Base-by-base conservation (phyloP, 2,888 invertebrate genomes). In the Dicyrtoma fusca region DNA sequence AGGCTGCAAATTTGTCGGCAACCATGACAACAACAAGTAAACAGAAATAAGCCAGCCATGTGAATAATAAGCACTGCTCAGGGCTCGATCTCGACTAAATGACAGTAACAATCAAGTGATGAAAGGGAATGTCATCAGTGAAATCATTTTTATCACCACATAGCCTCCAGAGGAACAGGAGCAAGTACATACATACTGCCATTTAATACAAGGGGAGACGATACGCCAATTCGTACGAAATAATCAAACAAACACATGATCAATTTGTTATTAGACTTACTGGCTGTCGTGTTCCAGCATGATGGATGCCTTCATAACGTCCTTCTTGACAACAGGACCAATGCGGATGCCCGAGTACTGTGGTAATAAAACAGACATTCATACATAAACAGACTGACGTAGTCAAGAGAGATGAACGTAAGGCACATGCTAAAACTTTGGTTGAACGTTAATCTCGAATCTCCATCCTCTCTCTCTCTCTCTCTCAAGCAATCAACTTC, bases 251-350 rank as follows among this genome's bases (percentile, higher is more conserved):
- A 21, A 59, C 25, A 26, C 23, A 59, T 59, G 26, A 59, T 26
- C 59, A 59, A 61, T 61, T 26, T 42, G 21, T 42, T 42, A 42
- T n/a, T 21, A 23, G 82, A 89, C 90, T 89, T 84, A 95, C 89
- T 95, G 94, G 74, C 92, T 90, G 83, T 98, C 97, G 85, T 97
- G 97, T 84, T 99, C 98, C 86, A 99, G 86, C 99, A 99, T 99
- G 79, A 94, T 95, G n/a, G 98, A 97, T 21, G 98, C 97, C 84
- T 95, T 97, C 95, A 98, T 98, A 55, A 99, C 97, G 86, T 99
- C 99, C 83, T 94, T 94, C 85, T 96, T 98, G 81, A 98, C 99
- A 69, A 99, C 97, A 42, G 99, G 99, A 14, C 99, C 99, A 85
- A 99, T 99, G 82, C 97, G 92, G 83, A 99, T 97, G 71, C 96